Evolutionary conservation across 1,140 invertebrate species (phyloP), one percentile per base, ranked within the genome.

Genomic region (Drosophila subpulchrella): DNA sequence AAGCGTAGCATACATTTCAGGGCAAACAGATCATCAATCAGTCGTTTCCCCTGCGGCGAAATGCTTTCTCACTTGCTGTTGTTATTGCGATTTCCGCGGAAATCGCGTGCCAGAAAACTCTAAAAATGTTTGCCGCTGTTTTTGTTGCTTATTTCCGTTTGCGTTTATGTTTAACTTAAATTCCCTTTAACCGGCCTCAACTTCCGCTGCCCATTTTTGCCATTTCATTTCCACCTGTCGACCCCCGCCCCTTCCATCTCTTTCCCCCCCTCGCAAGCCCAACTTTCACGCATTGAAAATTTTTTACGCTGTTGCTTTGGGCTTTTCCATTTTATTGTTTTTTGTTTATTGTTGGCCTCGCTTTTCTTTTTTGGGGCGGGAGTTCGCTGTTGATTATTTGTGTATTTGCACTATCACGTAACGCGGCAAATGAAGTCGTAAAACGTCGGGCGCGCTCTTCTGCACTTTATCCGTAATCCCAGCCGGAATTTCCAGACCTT

Each of bases 151-250:
- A 86, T 86, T 86, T 86, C 83, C 83, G 83, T 88, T 88, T 83
- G 83, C 83, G 83, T 86, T 86, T 88, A 86, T 86, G 83, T 88
- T 86, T 86, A 79, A 86, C 83, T 86, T 86, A 88, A 86, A 88
- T 86, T 86, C 83, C 75, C 79, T 77, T 86, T 88, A 86, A 86
- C 83, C 83, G 79, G 79, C 82, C 82, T 86, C 82, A 86, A 86
- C 83, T 76, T 86, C 78, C 82, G 72, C 56, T 36, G 47, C 6
- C 20, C 24, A 10, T 17, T 30, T 30, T 47, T 10, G n/a, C 6
- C n/a, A 24, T 51, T 13, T 15, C 48, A 15, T 46, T 46, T 20
- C 42, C 15, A 44, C 13, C 36, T 38, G 10, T 15, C 46, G 27
- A 27, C 8, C 32, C n/a, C 11, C 4, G 13, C 54, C 42, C 15